Percentiles rank a stretch among this genome's conserved stretches.
These are phyloP conservation scores for Eulacestoma nigropectus DNA, from an alignment of 2,113 vertebrate genomes.

Conservation along the genomic window DNA sequence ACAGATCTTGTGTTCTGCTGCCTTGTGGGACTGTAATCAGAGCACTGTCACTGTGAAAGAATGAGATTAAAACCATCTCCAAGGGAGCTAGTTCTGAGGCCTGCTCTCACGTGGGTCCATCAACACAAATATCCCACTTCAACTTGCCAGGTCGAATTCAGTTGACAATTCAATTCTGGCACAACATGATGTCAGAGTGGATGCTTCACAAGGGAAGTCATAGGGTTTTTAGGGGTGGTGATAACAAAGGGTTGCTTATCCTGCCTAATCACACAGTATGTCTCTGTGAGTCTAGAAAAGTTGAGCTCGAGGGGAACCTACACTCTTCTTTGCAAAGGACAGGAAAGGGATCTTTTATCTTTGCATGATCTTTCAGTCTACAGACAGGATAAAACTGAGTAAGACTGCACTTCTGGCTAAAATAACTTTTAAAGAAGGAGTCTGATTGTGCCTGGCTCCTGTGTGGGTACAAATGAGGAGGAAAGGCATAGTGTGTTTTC, in stretches of 20 bases:
- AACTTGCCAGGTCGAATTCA: background rate
- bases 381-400: background rate
- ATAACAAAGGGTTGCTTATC: background rate
- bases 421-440: background rate
- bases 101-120: background rate
- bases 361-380: background rate
- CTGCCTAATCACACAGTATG: background rate
- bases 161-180: too few species aligned
- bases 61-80: slow-evolving; percentile 4
- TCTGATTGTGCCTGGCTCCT: background rate
- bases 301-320: background rate
- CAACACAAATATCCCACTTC: background rate
- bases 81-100: background rate
- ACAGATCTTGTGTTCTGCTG: background rate
- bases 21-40: background rate
- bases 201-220: background rate
- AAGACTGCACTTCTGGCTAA: background rate
- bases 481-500: background rate
- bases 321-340: background rate
- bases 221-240: background rate
- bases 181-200: background rate
- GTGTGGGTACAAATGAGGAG: background rate
- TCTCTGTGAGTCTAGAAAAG: background rate
- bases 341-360: background rate
- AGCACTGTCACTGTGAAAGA: background rate